Conservation (phyloP, 2,888 invertebrate species). For the Polyommatus iphigenia region DNA sequence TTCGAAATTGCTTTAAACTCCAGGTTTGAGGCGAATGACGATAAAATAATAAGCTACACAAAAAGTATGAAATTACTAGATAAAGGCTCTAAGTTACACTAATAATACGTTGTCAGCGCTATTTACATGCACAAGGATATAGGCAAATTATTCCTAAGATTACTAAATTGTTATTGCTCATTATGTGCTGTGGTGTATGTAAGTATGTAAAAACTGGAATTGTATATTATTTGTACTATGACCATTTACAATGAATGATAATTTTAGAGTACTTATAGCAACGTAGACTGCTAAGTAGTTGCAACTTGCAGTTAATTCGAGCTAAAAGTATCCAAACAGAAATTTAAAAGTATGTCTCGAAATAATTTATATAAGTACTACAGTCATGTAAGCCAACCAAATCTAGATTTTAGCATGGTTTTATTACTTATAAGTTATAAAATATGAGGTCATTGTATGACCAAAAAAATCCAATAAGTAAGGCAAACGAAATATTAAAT, state of each 20-base stretch:
- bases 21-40: conserved; percentile 33
- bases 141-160: conserved; percentile 20
- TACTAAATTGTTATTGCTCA: conserved; percentile 2
- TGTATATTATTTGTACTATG: not conserved
- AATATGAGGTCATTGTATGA: not conserved
- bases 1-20: conserved; percentile 46
- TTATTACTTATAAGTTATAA: not conserved
- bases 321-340: too few species aligned
- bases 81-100: conserved; percentile 30
- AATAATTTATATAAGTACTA: not conserved
- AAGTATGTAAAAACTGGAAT: not conserved
- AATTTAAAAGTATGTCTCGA: too few species aligned
- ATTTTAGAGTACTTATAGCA: too few species aligned
- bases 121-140: conserved; percentile 29
- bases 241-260: not conserved
- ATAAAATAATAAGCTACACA: conserved; percentile 27
- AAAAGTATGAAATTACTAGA: conserved; percentile 32
- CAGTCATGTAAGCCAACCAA: too few species aligned
- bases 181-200: not conserved
- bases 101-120: conserved; percentile 29
- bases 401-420: not conserved
- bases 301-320: not conserved
- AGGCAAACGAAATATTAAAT: not conserved
- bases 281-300: not conserved
- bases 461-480: not conserved